Evolutionary conservation across 92 coral and sea anemone genomes (phyloP).

Genomic region (Porites rus): DNA sequence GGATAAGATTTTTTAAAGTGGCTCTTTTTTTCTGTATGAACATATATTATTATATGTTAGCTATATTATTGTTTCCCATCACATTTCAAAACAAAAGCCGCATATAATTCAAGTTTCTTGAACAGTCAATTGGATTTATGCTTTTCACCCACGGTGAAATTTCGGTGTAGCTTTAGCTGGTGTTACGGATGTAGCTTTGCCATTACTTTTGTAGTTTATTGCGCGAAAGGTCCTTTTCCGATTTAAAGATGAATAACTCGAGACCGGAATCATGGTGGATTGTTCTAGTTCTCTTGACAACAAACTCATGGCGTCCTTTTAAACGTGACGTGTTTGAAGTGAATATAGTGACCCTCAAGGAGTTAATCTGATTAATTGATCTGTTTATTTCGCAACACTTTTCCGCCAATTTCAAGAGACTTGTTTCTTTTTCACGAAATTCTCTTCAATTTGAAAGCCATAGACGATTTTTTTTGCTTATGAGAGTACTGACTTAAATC

Average conservation of each 20-base stretch:
- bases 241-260: not conserved
- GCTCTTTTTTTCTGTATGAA: too few relatives aligned
- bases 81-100: too few relatives aligned
- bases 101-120: too few relatives aligned
- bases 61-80: too few relatives aligned
- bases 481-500: not conserved
- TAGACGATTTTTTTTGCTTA: not conserved
- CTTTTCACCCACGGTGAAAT: too few relatives aligned
- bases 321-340: conserved; percentile 6
- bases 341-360: not conserved
- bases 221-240: too few relatives aligned
- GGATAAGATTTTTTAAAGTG: too few relatives aligned
- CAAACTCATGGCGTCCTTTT: not conserved
- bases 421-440: not conserved
- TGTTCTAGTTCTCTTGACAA: not conserved
- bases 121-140: not conserved
- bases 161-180: too few relatives aligned
- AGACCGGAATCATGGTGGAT: not conserved
- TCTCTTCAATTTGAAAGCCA: not conserved
- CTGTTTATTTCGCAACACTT: conserved; percentile 15
- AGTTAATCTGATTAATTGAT: not conserved
- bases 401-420: not conserved
- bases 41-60: too few relatives aligned
- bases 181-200: not conserved
- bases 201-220: too few relatives aligned